phyloP scores from a whole-genome alignment of 2,888 invertebrate genomes.

The Orthosia gothica region DNA sequence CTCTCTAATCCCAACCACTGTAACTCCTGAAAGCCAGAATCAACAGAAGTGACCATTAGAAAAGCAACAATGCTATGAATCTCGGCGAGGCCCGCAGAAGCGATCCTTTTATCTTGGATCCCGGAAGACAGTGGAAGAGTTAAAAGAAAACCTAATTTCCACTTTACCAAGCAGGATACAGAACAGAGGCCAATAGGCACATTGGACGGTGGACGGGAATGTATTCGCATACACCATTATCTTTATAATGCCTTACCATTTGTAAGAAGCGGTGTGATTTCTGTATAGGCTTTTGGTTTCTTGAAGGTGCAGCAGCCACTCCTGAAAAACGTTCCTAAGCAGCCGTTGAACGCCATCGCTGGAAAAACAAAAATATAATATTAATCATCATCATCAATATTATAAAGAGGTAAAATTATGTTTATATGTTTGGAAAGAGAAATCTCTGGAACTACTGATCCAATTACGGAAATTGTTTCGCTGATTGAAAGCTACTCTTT shows the following conservation, averaged over 20 bases:
- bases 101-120: not conserved
- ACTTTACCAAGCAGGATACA: not conserved
- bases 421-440: no score
- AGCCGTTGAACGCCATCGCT: slow-evolving; percentile 94
- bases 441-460: no score
- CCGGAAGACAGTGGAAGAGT: not conserved
- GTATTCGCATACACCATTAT: not conserved
- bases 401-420: no score
- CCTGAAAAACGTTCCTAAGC: slow-evolving; percentile 90
- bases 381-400: no score
- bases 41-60: not conserved
- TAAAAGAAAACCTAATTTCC: not conserved
- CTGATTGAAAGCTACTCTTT: no score
- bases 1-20: not conserved
- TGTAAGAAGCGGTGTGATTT: slow-evolving; percentile 86
- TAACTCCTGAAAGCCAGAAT: not conserved
- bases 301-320: slow-evolving; percentile 87
- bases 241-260: slow-evolving; percentile 75
- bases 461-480: no score
- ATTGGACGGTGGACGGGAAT: not conserved
- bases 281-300: slow-evolving; percentile 90
- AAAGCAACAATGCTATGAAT: not conserved
- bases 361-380: slow-evolving; percentile 75
- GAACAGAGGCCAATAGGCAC: not conserved
- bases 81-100: not conserved